Base-by-base conservation (phyloP, 2,113 vertebrate genomes). In the Calyptommatus sinebrachiatus region DNA sequence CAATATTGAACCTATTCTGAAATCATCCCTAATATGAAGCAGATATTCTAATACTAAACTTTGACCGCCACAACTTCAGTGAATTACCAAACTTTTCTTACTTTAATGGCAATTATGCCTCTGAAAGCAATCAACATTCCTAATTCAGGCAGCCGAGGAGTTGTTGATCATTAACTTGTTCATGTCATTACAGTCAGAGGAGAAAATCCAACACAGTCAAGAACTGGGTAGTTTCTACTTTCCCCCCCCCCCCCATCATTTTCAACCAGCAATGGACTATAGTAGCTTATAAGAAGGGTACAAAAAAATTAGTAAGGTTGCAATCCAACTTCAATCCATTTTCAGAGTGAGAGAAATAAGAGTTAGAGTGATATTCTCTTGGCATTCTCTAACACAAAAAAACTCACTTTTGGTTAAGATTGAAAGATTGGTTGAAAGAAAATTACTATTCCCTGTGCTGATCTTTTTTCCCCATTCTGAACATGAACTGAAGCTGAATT, bases 101-200 rank as follows among this genome's bases (percentile, higher is more conserved):
- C 73, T 79, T 63, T 82, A 88, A 81, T 48, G 79, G 81, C 79
- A 67, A 85, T 21, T 22, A 69, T 41, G 8, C 67, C 60, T 53
- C 31, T 45, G 86, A 57, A 87, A 91, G 85, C 81, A 91, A 92
- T 90, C 88, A 90, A 89, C 91, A 92, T 92, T 93, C 91, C 86
- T 90, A 90, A 76, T 86, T 87, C 65, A 83, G 88, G 83, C 84
- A 86, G 84, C 79, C 81, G 86, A 82, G 84, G 84, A 88, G 75
- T 88, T 89, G 92, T 91, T 91, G 91, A 93, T 91, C 87, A 91
- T 93, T 95, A 94, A 88, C 90, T 57, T 80, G 14, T 45, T 63
- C 18, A 73, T 46, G 62, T 69, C 86, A 80, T 28, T 85, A 79
- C 35, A 46, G 53, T 57, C 18, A 71, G 21, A 18, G 67, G 22